These are phyloP conservation scores for Tiliacea aurago DNA, from an alignment of 2,888 invertebrate species.

Conservation along the genomic window DNA sequence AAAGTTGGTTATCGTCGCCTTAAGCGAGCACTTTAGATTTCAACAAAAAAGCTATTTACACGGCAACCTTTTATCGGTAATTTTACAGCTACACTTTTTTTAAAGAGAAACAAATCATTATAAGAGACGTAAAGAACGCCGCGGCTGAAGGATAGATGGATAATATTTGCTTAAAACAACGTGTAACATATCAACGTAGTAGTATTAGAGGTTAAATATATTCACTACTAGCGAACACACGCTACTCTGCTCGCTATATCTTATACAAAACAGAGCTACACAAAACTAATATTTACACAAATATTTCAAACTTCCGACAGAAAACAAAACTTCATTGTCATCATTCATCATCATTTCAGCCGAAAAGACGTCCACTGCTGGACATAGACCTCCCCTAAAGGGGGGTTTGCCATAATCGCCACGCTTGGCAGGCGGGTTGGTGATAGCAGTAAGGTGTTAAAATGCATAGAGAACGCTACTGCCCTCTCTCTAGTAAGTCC, in stretches of 20 bases:
- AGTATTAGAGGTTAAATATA: constrained; percentile 59
- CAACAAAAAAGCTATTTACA: constrained; percentile 64
- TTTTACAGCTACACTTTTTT: constrained; percentile 58
- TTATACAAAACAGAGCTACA: constrained; percentile 20
- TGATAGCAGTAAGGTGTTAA: too few relatives aligned
- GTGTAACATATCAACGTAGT: constrained; percentile 60
- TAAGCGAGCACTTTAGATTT: constrained; percentile 64
- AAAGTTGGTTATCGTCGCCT: too few relatives aligned
- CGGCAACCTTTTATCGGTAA: constrained; percentile 66
- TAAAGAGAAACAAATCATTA: constrained; percentile 62
- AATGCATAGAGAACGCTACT: too few relatives aligned
- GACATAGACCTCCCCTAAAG: too few relatives aligned
- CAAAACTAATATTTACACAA: constrained; percentile 29
- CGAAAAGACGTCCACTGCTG: too few relatives aligned
- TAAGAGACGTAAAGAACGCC: constrained; percentile 59
- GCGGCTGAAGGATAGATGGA: constrained; percentile 63
- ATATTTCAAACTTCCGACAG: constrained; percentile 39
- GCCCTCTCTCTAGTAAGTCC: too few relatives aligned
- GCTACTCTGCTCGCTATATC: constrained; percentile 36
- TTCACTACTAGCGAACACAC: constrained; percentile 57
- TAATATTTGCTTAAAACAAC: constrained; percentile 66
- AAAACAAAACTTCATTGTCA: constrained; percentile 48
- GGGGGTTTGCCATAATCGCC: too few relatives aligned
- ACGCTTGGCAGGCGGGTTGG: too few relatives aligned
- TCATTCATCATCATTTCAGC: too few relatives aligned